These are phyloP conservation scores for Nysson spinosus DNA, from an alignment of 2,888 invertebrate genomes.

Conservation along the genomic window DNA sequence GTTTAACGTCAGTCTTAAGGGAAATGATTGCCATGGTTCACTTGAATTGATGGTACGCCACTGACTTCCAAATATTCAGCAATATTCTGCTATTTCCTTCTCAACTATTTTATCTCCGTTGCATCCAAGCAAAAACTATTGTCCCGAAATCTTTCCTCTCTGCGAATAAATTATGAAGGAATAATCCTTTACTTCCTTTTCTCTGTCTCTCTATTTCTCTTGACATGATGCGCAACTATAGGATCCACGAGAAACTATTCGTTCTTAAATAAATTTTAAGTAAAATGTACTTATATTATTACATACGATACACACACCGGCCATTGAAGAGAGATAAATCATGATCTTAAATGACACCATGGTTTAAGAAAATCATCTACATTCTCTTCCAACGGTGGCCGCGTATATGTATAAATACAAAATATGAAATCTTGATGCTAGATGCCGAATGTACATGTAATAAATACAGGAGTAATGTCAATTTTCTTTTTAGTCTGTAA, in stretches of 20 bases:
- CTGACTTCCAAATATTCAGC: conserved; percentile 9
- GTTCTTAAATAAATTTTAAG: conserved; percentile 69
- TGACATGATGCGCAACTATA: conserved; percentile 31
- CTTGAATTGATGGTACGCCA: conserved; percentile 21
- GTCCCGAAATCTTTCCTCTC: conserved; percentile 35
- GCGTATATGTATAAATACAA: conserved; percentile 53
- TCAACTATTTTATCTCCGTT: conserved; percentile 19
- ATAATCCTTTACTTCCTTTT: conserved; percentile 24
- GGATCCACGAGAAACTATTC: conserved; percentile 45
- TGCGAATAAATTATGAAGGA: conserved; percentile 55
- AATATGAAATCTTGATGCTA: conserved; percentile 61
- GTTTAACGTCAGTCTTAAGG: conserved; percentile 58
- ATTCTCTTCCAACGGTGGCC: conserved; percentile 33
- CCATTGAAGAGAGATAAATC: conserved; percentile 51
- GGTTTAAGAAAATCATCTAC: conserved; percentile 52
- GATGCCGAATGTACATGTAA: conserved; percentile 72
- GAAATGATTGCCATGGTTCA: conserved; percentile 51
- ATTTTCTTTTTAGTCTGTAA: conserved; percentile 64
- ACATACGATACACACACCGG: conserved; percentile 47
- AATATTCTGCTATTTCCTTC: too few relatives aligned
- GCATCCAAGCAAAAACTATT: conserved; percentile 39
- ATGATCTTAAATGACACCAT: conserved; percentile 49
- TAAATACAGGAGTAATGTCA: conserved; percentile 72
- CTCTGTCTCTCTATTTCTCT: too few relatives aligned
- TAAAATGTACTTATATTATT: conserved; percentile 63